Base-by-base conservation (phyloP, 2,797 vertebrate species). In the Merluccius polli region DNA sequence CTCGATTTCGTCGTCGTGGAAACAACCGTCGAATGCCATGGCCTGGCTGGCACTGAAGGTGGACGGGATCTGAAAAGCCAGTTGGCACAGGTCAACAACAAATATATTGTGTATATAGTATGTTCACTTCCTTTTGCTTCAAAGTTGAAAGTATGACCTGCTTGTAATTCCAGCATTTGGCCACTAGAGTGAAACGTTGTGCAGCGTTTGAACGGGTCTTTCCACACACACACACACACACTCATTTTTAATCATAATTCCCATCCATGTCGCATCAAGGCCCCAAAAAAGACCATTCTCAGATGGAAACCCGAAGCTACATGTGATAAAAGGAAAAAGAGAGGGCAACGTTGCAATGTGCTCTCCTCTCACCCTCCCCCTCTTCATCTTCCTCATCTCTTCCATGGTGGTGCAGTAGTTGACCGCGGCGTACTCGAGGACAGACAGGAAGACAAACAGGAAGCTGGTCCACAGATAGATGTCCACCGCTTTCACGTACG, bases 381-480 rank as follows among this genome's bases (percentile, higher is more conserved):
- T 91, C 86, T 92, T 94, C 84, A 95, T 92, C 77, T 93, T 95
- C 75, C 95, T 95, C 91, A 92, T 92, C 88, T 96, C 96, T 89
- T 96, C 94, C 75, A 93, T 78, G 0, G 96, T 96, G 82, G 96
- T 97, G 87, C 96, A 95, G 93, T 96, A 96, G 91, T 97, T 98
- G 78, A 97, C 94, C 0, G 95, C 95, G 3, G 95, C 96, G 0
- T 96, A 97, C 82, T 97, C 96, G 0, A 95, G 95, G 84, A 97
- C 95, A 0, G 96, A 96, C 78, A 97, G 93, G 91, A 97, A 97
- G 86, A 97, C 95, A 75, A 96, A 97, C 79, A 97, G 93, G 89
- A 97, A 97, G 91, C 96, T 98, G 91, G 94, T 93, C 95, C 96
- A 96, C 91, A 98, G 91, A 88, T 96, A 96, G 77, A 97, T 89